These are phyloP conservation scores for Harmothoe impar DNA, from an alignment of 2,888 invertebrate genomes.

Conservation along the genomic window DNA sequence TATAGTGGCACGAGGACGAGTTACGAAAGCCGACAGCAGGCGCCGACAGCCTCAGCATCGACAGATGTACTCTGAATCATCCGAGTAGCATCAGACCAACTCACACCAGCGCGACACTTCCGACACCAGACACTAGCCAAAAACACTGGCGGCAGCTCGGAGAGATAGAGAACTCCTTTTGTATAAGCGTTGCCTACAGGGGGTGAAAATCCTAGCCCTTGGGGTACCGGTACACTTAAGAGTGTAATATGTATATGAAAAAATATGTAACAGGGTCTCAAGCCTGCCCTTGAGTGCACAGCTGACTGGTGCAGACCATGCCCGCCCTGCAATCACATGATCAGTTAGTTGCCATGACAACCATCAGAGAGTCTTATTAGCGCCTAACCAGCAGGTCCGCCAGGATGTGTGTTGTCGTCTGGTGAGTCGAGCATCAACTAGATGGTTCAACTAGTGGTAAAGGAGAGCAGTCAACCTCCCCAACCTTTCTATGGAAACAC, in stretches of 20 bases:
- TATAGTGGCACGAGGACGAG: background rate
- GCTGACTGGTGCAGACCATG: background rate
- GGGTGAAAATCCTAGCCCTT: background rate
- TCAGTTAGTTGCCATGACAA: constrained; percentile 14
- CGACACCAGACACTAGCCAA: background rate
- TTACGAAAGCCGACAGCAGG: background rate
- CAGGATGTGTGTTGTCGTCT: constrained; percentile 9
- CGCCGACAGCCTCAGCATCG: background rate
- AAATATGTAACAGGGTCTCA: constrained; percentile 46
- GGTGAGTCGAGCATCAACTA: constrained; percentile 9
- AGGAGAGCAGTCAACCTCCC: background rate
- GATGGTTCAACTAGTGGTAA: background rate
- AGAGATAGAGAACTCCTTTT: background rate
- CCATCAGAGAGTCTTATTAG: constrained; percentile 3
- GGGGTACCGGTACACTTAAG: constrained; percentile 43
- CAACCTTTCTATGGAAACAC: background rate
- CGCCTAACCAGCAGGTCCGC: constrained; percentile 48
- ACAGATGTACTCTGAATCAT: background rate
- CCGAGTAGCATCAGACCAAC: background rate
- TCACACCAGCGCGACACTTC: background rate
- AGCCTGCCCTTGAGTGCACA: background rate
- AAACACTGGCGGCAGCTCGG: no score
- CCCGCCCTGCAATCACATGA: constrained; percentile 39
- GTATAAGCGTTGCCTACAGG: constrained; percentile 5
- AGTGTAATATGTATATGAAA: constrained; percentile 53